phyloP scores from a whole-genome alignment of 2,888 invertebrate genomes.

The Hydrotaea cyrtoneurina region DNA sequence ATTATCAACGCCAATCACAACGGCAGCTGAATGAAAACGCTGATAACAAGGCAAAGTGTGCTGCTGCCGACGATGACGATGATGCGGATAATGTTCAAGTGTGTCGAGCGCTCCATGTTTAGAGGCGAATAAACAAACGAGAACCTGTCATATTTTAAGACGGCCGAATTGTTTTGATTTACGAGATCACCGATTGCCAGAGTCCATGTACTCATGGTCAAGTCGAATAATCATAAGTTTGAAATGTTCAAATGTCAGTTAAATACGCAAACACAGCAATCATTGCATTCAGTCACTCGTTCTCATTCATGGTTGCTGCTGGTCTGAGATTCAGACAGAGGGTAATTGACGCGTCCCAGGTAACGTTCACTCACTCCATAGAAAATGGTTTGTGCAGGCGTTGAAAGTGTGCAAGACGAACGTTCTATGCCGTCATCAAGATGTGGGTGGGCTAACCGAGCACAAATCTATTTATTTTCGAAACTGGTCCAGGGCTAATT shows the following conservation, averaged over 20 bases:
- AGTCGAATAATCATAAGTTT: constrained; percentile 4
- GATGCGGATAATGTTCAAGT: neutral
- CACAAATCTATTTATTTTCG: constrained; percentile 44
- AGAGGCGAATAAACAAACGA: neutral
- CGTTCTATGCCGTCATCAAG: constrained; percentile 23
- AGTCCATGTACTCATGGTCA: constrained; percentile 28
- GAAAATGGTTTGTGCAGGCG: constrained; percentile 39
- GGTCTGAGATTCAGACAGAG: neutral
- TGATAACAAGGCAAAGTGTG: neutral
- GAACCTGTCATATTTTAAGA: constrained; percentile 14
- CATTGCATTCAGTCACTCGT: neutral
- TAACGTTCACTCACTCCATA: too few species aligned
- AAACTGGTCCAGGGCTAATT: constrained; percentile 77
- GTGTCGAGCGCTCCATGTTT: neutral
- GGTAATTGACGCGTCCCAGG: neutral
- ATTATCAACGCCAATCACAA: neutral
- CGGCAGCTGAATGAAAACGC: neutral
- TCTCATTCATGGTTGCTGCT: neutral
- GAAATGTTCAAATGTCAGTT: constrained; percentile 20
- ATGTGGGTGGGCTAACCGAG: constrained; percentile 61
- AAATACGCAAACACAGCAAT: neutral
- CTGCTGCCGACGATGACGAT: neutral
- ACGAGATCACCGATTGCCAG: neutral
- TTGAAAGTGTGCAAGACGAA: constrained; percentile 16
- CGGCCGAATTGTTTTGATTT: constrained; percentile 10